A percentile compares a stretch with the other conserved stretches of the same genome.
These are phyloP conservation scores for Invenusta paracnida DNA, from an alignment of 2,888 invertebrate species.

Conservation along the genomic window DNA sequence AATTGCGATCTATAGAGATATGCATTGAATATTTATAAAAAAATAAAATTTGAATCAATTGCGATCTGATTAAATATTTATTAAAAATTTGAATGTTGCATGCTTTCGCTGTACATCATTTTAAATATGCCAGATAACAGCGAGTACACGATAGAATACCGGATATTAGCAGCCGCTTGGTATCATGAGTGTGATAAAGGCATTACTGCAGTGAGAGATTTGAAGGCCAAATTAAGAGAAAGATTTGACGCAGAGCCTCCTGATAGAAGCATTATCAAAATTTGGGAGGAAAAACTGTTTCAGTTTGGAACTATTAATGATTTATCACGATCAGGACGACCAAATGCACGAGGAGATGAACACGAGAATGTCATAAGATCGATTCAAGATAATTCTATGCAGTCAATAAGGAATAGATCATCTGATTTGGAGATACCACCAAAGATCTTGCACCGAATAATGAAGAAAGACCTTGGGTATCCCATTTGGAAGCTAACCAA, in stretches of 20 bases:
- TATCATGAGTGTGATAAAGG: background rate
- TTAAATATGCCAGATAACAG: background rate
- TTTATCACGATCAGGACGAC: background rate
- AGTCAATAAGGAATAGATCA: background rate
- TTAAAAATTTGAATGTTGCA: too few species aligned
- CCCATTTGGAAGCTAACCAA: background rate
- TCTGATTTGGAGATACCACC: background rate
- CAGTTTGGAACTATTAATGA: background rate
- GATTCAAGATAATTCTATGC: background rate
- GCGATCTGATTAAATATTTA: too few species aligned
- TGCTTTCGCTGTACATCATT: too few species aligned
- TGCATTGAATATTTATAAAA: too few species aligned
- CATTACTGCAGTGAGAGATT: background rate
- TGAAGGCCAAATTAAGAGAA: background rate
- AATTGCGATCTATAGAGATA: too few species aligned
- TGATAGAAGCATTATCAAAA: background rate
- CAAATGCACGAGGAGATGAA: background rate
- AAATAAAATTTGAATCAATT: too few species aligned
- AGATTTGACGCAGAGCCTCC: background rate
- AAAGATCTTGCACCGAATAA: background rate
- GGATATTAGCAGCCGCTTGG: background rate
- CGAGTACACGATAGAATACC: background rate
- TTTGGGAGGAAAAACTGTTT: background rate
- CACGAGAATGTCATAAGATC: background rate
- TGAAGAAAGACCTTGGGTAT: background rate